Base-by-base conservation (phyloP, 1,140 invertebrate species). In the Zaprionus lachaisei region DNA sequence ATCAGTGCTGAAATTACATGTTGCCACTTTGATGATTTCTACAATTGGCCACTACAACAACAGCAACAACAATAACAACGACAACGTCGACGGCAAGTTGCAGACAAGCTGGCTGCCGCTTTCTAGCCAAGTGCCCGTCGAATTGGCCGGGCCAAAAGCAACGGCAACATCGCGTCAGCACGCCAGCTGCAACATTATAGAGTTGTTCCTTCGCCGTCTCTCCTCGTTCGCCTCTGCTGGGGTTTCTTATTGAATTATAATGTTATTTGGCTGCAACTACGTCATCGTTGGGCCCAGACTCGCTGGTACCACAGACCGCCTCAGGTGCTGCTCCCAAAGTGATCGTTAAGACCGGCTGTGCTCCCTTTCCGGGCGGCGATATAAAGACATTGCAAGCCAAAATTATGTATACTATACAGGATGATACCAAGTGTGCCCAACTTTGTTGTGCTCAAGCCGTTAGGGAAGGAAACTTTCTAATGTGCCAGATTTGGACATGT, bases 211-310 rank as follows among this genome's bases (percentile, higher is more conserved):
- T 58, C 20, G 4, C 54, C 54, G n/a, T 47, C 54, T n/a, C 47
- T 22, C 47, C 20, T 51, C 11, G 12, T 15, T 55, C 20, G 4
- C 17, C 34, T 57, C 54, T 70, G 57, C 51, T 63, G 57, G 55
- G 56, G 56, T 61, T 57, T 62, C 71, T 90, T 91, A 90, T 90
- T 90, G 85, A 90, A 90, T 90, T 90, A 85, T 90, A 90, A 85
- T 90, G 86, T 77, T 82, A 79, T 89, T 89, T 76, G 66, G 69
- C 12, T 75, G 62, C 61, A 61, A 69, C 79, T 76, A 82, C 83
- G 83, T 87, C 83, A 86, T 87, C 57, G 47, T 14, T 44, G 34
- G 34, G 15, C 44, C 55, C 62, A 62, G 70, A 73, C 56, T 24
- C 24, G 2, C 20, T 73, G 73, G 73, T 26, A 54, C 72, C 72